Evolutionary conservation across 2,888 invertebrate genomes (phyloP).

Genomic region (Abscondita cerata): DNA sequence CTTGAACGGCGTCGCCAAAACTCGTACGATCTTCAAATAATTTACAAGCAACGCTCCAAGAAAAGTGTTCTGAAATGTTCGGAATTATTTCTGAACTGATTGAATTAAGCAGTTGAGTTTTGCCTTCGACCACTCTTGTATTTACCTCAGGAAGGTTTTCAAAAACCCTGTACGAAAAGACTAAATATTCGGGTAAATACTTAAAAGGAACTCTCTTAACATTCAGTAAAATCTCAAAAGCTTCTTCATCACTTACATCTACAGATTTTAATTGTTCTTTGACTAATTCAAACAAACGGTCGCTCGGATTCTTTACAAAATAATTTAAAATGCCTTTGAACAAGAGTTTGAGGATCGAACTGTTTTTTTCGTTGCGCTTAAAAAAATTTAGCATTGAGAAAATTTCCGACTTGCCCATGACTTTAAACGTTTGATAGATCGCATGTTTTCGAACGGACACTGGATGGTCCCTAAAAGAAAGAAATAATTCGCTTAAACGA

Average conservation of each 20-base stretch:
- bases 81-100: not conserved
- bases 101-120: not conserved
- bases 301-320: conserved; percentile 19
- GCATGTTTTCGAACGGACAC: conserved; percentile 32
- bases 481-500: conserved; percentile 6
- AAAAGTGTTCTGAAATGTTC: conserved; percentile 12
- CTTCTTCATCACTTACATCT: conserved; percentile 19
- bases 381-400: conserved; percentile 8
- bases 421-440: conserved; percentile 18
- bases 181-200: conserved; percentile 5
- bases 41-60: conserved; percentile 6
- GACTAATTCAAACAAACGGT: conserved; percentile 14
- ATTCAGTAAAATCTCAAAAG: conserved; percentile 10
- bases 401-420: conserved; percentile 8
- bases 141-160: not conserved
- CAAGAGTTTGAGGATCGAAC: conserved; percentile 20
- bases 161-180: conserved; percentile 10
- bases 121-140: not conserved
- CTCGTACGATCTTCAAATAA: conserved; percentile 1
- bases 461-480: conserved; percentile 10
- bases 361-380: conserved; percentile 19
- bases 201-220: conserved; percentile 7
- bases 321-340: conserved; percentile 18
- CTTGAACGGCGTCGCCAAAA: not conserved
- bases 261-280: conserved; percentile 4